phyloP scores from a whole-genome alignment of 2,797 vertebrate genomes.

The Neoniphon sammara region DNA sequence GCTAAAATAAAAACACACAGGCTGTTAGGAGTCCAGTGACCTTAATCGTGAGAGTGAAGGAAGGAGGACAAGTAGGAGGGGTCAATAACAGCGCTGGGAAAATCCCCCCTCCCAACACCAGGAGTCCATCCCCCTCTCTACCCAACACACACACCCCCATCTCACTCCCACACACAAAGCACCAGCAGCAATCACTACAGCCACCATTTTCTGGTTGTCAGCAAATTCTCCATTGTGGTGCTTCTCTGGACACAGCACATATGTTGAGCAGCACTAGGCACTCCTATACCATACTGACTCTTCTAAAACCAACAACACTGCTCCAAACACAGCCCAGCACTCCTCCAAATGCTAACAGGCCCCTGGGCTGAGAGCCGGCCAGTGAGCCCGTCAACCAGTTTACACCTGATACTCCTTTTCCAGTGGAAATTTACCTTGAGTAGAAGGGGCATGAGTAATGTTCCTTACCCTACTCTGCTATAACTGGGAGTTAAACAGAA shows the following conservation, averaged over 20 bases:
- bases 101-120: constrained; percentile 1
- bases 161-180: constrained; percentile 63
- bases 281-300: constrained; percentile 36
- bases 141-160: constrained; percentile 60
- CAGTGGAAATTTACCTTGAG: background rate
- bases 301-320: constrained; percentile 46
- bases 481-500: background rate
- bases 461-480: background rate
- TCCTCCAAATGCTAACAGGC: constrained; percentile 10
- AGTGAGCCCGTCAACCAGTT: background rate
- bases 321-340: background rate
- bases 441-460: background rate
- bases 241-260: constrained; percentile 72
- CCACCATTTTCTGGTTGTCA: constrained; percentile 65
- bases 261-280: constrained; percentile 42
- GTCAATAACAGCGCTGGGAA: constrained; percentile 33
- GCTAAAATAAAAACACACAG: constrained; percentile 51
- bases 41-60: constrained; percentile 54
- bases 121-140: constrained; percentile 28
- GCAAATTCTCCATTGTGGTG: constrained; percentile 74
- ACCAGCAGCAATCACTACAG: constrained; percentile 55
- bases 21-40: constrained; percentile 43
- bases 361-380: background rate
- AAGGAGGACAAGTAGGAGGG: constrained; percentile 41
- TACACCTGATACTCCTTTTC: constrained; percentile 3